Base-by-base conservation (phyloP, 2,797 vertebrate species). In the Lacerta bilineata region DNA sequence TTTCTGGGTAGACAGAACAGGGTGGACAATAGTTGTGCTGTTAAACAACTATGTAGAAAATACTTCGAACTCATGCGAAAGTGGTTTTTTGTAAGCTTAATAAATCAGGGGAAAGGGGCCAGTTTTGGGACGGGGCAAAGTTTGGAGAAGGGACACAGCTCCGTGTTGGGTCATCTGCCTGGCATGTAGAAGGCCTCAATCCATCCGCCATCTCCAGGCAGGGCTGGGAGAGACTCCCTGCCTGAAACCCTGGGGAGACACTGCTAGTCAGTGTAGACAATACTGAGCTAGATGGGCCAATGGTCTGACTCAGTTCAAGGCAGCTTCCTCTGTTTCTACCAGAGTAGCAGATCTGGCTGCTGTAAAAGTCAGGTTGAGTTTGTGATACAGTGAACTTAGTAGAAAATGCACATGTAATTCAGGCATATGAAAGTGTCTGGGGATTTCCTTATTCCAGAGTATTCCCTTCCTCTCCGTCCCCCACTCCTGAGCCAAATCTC, bases 401-500 rank as follows among this genome's bases (percentile, higher is more conserved):
- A n/a, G 39, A 78, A 88, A 79, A 82, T 50, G 43, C 5, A 7
- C 41, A 17, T 78, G 66, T 36, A 79, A 20, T 66, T 82, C 59
- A 50, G 55, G 41, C 13, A 46, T 82, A 66, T 15, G 55, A 64
- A 84, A 27, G 41, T 33, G 72, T 23, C 36, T 13, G 25, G n/a
- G 17, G 77, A 59, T 87, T 76, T 77, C 72, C 11, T 83, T 27
- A 46, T 76, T 83, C 1, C 87, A 78, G 1, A 84, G 8, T 86
- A 91, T 91, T 93, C 83, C 71, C 71, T 33, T 91, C 91, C 64
- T 61, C 88, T 29, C 0, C 4, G 4, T 15, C 33, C 0, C n/a
- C 15, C 25, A 8, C 33, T 6, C 72, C 33, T 55, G 50, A 15
- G 50, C 15, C 33, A 74, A 64, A 69, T 33, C 0, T 20, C 33